Evolutionary conservation across 2,888 invertebrate genomes (phyloP), one percentile per base, ranked within the genome.

Genomic region (Nasonovia ribisnigri): DNA sequence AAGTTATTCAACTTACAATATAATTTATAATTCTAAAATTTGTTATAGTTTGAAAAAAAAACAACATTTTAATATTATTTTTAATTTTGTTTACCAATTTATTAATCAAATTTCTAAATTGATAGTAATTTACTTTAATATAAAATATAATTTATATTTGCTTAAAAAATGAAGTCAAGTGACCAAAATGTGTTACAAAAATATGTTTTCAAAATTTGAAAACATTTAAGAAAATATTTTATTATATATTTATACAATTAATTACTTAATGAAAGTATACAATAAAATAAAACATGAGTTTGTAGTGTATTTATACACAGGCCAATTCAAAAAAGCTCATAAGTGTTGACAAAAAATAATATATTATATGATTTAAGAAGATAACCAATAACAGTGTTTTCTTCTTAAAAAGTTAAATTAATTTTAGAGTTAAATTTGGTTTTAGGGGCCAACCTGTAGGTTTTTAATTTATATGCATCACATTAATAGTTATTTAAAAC

Each of bases 261-360:
- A 88, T 54, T 51, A 88, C 24, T 36, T 77, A 77, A 88, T 88
- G 51, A 88, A 88, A 88, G 10, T 51, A n/a, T 88, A 24, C 29
- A 51, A 10, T 36, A 13, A 24, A 51, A 10, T 88, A 42, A n/a
- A 88, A 54, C 4, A 26, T 26, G 3, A 26, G 26, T 54, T 20
- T 57, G 26, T 57, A 57, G 36, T 36, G 36, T 77, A 77, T 77
- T 77, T 77, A 4, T 77, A 77, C 2, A 36, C 3, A 20, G 20
- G 3, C 20, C 36, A 8, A 20, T 36, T 77, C 36, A 36, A 77
- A 77, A 77, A 36, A 36, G 20, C 20, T 77, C 8, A 77, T n/a
- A 13, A 77, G 2, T 20, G 20, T 36, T 77, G 20, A 24, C 10
- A 60, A 60, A 3, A 5, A 36, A 20, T 77, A 36, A 36, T 77